Percentiles rank a stretch among this genome's conserved stretches.
Conservation (phyloP, 2,888 invertebrate genomes). For the Eilema griseolum region DNA sequence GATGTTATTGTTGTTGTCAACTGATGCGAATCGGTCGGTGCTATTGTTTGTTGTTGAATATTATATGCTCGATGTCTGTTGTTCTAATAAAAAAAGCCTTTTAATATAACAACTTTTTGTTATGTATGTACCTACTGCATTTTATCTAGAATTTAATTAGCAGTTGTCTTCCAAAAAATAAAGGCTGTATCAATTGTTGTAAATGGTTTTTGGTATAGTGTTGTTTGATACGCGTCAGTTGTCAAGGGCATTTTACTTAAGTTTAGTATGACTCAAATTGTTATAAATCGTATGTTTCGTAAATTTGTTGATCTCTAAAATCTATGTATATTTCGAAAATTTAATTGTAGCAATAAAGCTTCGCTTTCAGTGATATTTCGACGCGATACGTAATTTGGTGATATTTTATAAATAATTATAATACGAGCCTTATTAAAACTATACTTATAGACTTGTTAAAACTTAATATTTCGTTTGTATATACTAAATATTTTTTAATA, state of each 20-base stretch:
- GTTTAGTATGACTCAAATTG: slow-evolving; percentile 31
- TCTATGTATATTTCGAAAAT: slow-evolving; percentile 67
- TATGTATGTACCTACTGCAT: neutral
- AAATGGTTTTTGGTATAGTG: slow-evolving; percentile 30
- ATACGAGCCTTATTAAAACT: slow-evolving; percentile 75
- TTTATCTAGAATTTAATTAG: neutral
- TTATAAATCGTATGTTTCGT: slow-evolving; percentile 60
- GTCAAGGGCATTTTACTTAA: slow-evolving; percentile 27
- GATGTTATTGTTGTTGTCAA: slow-evolving; percentile 26
- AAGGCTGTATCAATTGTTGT: slow-evolving; percentile 31
- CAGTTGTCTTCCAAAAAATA: neutral
- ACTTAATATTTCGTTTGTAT: slow-evolving; percentile 73
- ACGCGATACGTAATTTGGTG: slow-evolving; percentile 85
- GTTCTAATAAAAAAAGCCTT: neutral
- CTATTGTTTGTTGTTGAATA: slow-evolving; percentile 24
- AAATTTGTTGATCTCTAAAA: slow-evolving; percentile 79
- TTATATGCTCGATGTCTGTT: slow-evolving; percentile 5
- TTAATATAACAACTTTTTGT: neutral
- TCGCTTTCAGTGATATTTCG: slow-evolving; percentile 74
- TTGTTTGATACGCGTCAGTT: slow-evolving; percentile 40
- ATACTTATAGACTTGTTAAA: slow-evolving; percentile 44
- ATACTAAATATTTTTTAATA: slow-evolving; percentile 68
- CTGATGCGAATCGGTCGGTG: slow-evolving; percentile 23
- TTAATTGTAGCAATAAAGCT: slow-evolving; percentile 58
- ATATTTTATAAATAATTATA: slow-evolving; percentile 75